phyloP scores from a whole-genome alignment of 2,888 invertebrate species.

The Leptopterna dolabrata region DNA sequence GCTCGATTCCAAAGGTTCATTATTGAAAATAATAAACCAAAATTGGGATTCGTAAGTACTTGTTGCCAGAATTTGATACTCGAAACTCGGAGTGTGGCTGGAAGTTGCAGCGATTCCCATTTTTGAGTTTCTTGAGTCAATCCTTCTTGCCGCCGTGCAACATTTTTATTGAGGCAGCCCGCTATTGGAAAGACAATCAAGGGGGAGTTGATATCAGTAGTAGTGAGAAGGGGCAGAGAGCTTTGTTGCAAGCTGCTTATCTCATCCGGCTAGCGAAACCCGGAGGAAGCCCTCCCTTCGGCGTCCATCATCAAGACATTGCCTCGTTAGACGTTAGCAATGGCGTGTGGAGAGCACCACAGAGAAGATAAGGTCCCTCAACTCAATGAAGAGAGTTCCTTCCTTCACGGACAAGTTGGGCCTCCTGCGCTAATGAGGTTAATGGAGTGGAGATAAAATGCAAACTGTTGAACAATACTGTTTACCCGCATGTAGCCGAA shows the following conservation, averaged over 20 bases:
- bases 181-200: background rate
- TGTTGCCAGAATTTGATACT: too few species aligned
- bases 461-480: background rate
- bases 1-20: too few species aligned
- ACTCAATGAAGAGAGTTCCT: conserved; percentile 1
- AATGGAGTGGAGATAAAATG: background rate
- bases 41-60: too few species aligned
- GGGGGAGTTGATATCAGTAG: background rate
- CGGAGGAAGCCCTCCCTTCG: background rate
- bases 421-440: background rate
- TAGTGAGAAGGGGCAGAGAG: background rate
- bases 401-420: background rate
- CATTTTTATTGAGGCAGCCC: background rate
- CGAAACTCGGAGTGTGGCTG: too few species aligned
- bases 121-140: too few species aligned
- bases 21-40: too few species aligned
- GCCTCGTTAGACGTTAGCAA: background rate
- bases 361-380: background rate
- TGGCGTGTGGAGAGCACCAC: background rate
- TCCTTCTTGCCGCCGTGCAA: too few species aligned
- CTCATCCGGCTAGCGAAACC: background rate
- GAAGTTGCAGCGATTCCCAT: too few species aligned
- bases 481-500: too few species aligned
- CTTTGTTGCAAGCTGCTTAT: background rate
- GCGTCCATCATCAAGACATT: background rate